A percentile compares a stretch with the other conserved stretches of the same genome.
Conservation (phyloP, 2,797 vertebrate genomes). For the Pangasius mekongensis region DNA sequence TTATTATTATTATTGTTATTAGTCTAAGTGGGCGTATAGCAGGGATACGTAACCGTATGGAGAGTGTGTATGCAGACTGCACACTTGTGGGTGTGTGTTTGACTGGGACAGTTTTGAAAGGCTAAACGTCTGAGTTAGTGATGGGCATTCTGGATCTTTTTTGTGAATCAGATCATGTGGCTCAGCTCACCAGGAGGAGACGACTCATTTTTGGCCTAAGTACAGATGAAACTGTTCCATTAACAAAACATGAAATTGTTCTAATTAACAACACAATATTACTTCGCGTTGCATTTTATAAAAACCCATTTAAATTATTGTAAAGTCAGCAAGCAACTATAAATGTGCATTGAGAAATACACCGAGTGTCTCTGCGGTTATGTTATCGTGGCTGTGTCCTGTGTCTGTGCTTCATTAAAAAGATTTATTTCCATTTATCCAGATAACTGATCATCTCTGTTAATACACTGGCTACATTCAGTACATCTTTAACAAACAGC, state of each 20-base stretch:
- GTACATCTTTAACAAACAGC: background rate
- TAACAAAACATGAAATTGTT: too few relatives aligned
- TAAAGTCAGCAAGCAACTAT: background rate
- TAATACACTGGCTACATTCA: background rate
- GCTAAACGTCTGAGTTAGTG: background rate
- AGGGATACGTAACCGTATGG: too few relatives aligned
- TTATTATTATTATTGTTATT: background rate
- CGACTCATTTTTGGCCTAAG: background rate
- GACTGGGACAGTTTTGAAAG: background rate
- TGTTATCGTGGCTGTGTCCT: background rate
- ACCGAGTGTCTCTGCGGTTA: background rate
- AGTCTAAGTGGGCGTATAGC: background rate
- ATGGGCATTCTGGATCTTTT: background rate
- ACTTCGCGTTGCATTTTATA: rapidly evolving
- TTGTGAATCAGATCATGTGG: background rate
- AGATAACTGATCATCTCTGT: background rate
- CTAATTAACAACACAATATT: background rate
- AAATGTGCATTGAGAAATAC: background rate
- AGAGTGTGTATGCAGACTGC: background rate
- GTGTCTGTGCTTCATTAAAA: background rate
- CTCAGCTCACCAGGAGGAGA: background rate
- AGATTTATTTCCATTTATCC: background rate
- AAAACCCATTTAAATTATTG: background rate
- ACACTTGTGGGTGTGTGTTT: background rate
- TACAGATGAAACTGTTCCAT: too few relatives aligned